phyloP scores from a whole-genome alignment of 2,797 vertebrate species.

The Liparis tanakae region DNA sequence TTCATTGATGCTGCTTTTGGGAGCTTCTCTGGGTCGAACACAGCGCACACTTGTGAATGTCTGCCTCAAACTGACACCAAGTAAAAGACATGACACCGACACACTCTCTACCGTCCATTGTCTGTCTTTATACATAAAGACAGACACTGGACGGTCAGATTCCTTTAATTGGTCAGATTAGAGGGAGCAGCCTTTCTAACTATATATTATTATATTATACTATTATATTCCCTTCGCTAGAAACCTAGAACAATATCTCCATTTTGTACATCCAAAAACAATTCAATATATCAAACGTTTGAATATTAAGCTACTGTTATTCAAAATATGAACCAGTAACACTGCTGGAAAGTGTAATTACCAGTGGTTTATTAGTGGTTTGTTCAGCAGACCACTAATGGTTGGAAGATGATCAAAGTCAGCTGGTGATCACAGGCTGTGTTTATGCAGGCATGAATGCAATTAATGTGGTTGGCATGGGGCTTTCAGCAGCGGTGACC shows the following conservation, averaged over 20 bases:
- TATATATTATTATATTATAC: neutral
- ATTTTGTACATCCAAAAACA: neutral
- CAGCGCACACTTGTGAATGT: slow-evolving; percentile 36
- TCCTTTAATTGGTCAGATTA: slow-evolving; percentile 15
- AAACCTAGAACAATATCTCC: neutral
- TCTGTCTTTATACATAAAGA: too few relatives aligned
- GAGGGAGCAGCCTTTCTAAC: slow-evolving; percentile 10
- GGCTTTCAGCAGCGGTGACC: slow-evolving; percentile 40
- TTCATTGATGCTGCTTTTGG: slow-evolving; percentile 39
- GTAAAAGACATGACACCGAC: slow-evolving; percentile 31
- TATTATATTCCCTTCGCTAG: neutral
- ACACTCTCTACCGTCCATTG: neutral
- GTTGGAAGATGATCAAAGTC: slow-evolving; percentile 31
- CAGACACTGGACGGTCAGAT: too few relatives aligned
- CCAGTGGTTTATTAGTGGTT: neutral
- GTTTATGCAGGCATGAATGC: slow-evolving; percentile 47
- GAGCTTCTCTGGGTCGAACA: slow-evolving; percentile 40
- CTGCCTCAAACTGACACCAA: slow-evolving; percentile 32
- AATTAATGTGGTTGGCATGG: slow-evolving; percentile 43
- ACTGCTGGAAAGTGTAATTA: slow-evolving; percentile 21
- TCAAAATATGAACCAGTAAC: slow-evolving; percentile 7
- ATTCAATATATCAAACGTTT: neutral
- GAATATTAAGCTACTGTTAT: slow-evolving; percentile 8
- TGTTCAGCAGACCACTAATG: slow-evolving; percentile 45
- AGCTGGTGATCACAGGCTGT: slow-evolving; percentile 41